Conservation (phyloP, 2,113 vertebrate genomes). For the Microcebus murinus region DNA sequence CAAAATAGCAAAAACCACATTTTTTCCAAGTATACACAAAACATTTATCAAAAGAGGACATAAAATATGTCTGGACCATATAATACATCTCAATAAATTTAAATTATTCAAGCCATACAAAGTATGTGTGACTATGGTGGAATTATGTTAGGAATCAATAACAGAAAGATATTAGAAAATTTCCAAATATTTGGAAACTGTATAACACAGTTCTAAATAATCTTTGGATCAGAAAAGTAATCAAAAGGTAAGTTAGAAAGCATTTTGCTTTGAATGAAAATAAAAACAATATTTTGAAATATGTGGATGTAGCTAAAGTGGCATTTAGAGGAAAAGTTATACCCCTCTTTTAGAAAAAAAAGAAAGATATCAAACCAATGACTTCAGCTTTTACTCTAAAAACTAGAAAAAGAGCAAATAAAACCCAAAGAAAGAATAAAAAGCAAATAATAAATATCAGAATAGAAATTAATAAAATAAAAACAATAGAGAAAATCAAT, state of each 20-base stretch:
- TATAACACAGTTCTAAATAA: background rate
- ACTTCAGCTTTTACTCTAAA: background rate
- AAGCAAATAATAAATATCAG: background rate
- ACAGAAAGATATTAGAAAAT: background rate
- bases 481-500: background rate
- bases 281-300: background rate
- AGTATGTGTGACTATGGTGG: background rate
- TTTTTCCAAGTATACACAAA: background rate
- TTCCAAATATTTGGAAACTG: background rate
- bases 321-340: background rate
- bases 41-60: background rate
- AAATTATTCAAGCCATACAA: background rate
- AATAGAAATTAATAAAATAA: background rate
- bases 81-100: background rate
- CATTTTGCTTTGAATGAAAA: background rate
- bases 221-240: background rate
- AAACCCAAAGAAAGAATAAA: background rate
- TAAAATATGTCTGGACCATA: background rate
- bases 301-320: background rate
- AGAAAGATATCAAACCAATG: background rate
- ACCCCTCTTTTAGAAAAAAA: background rate
- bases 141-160: constrained; percentile 2
- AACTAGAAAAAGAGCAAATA: background rate
- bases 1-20: background rate
- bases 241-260: background rate